Percentiles rank a stretch among this genome's conserved stretches.
Evolutionary conservation across 2,888 invertebrate species (phyloP).

Genomic region (Tanypteryx hageni): DNA sequence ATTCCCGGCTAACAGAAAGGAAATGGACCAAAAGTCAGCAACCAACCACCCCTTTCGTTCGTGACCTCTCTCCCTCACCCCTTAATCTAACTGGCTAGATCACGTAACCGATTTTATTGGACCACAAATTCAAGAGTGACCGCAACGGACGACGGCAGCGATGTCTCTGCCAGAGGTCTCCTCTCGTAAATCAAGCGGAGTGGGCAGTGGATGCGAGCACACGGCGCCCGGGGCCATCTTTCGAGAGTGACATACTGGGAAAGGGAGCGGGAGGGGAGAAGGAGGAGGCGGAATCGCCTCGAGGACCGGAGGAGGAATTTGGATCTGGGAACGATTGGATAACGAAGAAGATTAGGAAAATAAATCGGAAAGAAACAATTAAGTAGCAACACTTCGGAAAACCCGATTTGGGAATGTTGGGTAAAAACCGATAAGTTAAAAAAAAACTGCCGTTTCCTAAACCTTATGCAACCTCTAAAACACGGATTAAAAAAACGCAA

Average conservation of each 20-base stretch:
- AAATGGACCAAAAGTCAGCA: slow-evolving; percentile 49
- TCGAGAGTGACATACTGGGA: neutral
- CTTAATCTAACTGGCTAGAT: slow-evolving; percentile 53
- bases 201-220: slow-evolving; percentile 33
- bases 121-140: slow-evolving; percentile 57
- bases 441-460: too few species aligned
- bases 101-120: slow-evolving; percentile 64
- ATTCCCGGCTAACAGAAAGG: slow-evolving; percentile 57
- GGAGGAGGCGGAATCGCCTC: too few species aligned
- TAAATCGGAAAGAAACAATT: too few species aligned
- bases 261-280: neutral
- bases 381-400: too few species aligned
- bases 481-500: too few species aligned
- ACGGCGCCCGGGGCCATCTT: slow-evolving; percentile 38
- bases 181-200: slow-evolving; percentile 55
- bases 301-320: too few species aligned
- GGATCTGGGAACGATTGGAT: too few species aligned
- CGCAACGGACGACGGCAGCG: slow-evolving; percentile 48
- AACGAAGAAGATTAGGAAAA: too few species aligned
- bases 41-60: neutral
- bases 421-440: too few species aligned
- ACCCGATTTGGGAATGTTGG: too few species aligned
- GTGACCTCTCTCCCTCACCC: slow-evolving; percentile 53
- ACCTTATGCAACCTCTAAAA: too few species aligned
- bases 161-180: slow-evolving; percentile 38